A percentile compares a stretch with the other conserved stretches of the same genome.
phyloP scores from a whole-genome alignment of 2,113 vertebrate species.

The Odocoileus hemionus region DNA sequence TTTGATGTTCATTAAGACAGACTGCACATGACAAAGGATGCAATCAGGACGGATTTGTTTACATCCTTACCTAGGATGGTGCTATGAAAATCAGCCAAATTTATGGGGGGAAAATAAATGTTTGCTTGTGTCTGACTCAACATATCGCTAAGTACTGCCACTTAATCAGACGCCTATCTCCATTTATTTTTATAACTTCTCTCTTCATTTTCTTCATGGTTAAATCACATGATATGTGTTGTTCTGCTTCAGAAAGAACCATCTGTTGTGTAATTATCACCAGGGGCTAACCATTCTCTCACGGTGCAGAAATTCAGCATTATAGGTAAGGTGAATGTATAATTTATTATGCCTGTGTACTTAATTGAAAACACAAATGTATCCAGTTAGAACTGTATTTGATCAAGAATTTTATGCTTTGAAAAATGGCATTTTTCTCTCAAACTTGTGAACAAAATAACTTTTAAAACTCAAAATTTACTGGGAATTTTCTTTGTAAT shows the following conservation, averaged over 20 bases:
- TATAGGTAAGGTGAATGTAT: slow-evolving; percentile 34
- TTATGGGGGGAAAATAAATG: neutral
- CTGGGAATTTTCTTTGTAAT: neutral
- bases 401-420: neutral
- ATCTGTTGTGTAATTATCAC: slow-evolving; percentile 69
- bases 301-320: slow-evolving; percentile 51
- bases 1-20: neutral
- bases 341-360: slow-evolving; percentile 36
- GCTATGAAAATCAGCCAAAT: neutral
- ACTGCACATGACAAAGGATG: neutral
- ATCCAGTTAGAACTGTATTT: neutral
- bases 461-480: neutral
- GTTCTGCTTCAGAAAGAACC: slow-evolving; percentile 54
- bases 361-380: slow-evolving; percentile 41
- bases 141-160: neutral
- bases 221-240: slow-evolving; percentile 56
- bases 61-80: neutral
- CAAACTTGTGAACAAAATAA: neutral
- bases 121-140: neutral
- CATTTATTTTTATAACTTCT: slow-evolving; percentile 27
- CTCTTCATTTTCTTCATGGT: slow-evolving; percentile 60
- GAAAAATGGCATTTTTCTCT: neutral
- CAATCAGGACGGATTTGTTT: neutral
- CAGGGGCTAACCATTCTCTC: slow-evolving; percentile 50
- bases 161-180: neutral